Base-by-base conservation (phyloP, 2,113 vertebrate species). In the Zosterops lateralis region DNA sequence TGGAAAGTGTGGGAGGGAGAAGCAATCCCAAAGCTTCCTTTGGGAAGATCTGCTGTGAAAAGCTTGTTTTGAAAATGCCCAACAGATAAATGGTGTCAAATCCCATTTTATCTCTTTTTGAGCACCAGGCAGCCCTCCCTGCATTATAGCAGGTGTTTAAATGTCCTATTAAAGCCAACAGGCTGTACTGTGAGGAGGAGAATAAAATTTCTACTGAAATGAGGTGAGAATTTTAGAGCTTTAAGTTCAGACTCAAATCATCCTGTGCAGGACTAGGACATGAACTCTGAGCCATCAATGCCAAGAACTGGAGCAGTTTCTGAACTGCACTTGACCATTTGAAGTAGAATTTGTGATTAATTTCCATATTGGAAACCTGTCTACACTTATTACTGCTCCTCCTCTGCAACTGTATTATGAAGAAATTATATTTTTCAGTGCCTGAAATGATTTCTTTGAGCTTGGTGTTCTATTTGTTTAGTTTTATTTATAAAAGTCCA, bases 201-300 rank as follows among this genome's bases (percentile, higher is more conserved):
- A 54, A 20, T 29, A 2, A 74, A 88, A 32, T 44, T 34, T 19
- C 32, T 77, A 18, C 32, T 73, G 64, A 76, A 60, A 38, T 31
- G 26, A 73, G 31, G 26, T 31, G 17, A 60, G 44, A 90, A 53
- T 81, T 47, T 72, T 18, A 68, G 40, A 32, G 13, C 9, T 78
- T 40, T 66, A 20, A 19, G 24, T 60, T 51, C 70, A 85, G 20
- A 28, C 42, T 11, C 10, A 32, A 38, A 15, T 71, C 82, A 60
- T 73, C 51, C 2, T 17, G 36, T 34, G 72, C 38, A 77, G 72
- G 71, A 29, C n/a, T 9, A 6, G 32, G 34, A 8, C 5, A 19
- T 9, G n/a, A 75, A 14, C 29, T 20, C 25, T 12, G 0, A 0
- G 2, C 34, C 32, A 25, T 29, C 19, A 3, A 29, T n/a, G 60